These are phyloP conservation scores for Seriola rivoliana DNA, from an alignment of 2,113 vertebrate species.

Conservation along the genomic window DNA sequence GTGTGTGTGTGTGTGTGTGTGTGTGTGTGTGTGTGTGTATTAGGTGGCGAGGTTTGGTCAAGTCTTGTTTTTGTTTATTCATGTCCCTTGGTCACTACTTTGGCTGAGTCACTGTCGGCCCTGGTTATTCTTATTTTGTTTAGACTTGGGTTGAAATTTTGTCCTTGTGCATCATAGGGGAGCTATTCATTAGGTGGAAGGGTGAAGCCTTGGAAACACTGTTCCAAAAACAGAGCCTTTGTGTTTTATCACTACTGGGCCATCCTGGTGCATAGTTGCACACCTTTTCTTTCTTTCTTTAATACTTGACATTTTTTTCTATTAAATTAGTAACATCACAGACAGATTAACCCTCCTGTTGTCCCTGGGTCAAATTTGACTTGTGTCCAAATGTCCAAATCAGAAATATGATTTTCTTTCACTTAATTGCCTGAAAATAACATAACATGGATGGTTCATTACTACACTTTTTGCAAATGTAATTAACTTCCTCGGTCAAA, in stretches of 20 bases:
- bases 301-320: not conserved
- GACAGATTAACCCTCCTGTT: not conserved
- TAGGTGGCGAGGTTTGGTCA: slow-evolving; percentile 2
- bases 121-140: slow-evolving; percentile 42
- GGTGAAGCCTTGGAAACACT: slow-evolving; percentile 16
- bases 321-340: not conserved
- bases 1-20: slow-evolving; percentile 13
- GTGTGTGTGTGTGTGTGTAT: slow-evolving; percentile 16
- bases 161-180: slow-evolving; percentile 48
- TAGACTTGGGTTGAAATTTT: slow-evolving; percentile 40
- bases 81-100: slow-evolving; percentile 37
- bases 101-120: slow-evolving; percentile 58
- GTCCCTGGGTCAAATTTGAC: too few species aligned
- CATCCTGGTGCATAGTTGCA: slow-evolving; percentile 18
- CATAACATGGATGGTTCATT: too few species aligned
- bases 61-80: slow-evolving; percentile 30
- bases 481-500: too few species aligned
- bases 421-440: too few species aligned
- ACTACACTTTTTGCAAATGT: too few species aligned
- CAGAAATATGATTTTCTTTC: too few species aligned
- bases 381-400: too few species aligned
- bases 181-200: slow-evolving; percentile 32
- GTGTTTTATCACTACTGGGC: slow-evolving; percentile 19
- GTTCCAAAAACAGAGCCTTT: slow-evolving; percentile 32
- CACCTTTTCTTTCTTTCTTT: not conserved